Percentiles rank a stretch among this genome's conserved stretches.
These are phyloP conservation scores for Synanthedon vespiformis DNA, from an alignment of 2,888 invertebrate genomes.

Conservation along the genomic window DNA sequence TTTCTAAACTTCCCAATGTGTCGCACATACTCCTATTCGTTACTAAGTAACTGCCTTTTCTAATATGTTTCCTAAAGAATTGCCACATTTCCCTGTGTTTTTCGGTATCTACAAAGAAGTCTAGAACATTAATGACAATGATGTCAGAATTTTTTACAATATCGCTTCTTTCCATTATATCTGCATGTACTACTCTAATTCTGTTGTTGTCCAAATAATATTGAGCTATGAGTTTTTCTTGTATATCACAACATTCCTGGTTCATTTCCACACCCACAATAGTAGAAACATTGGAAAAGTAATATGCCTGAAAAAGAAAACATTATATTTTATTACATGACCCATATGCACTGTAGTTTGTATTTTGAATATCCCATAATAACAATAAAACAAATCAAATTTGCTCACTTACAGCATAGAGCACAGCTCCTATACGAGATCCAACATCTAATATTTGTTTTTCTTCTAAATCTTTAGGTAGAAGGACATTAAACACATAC, in stretches of 20 bases:
- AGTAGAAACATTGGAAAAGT: constrained; percentile 66
- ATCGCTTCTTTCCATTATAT: constrained; percentile 68
- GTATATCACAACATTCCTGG: constrained; percentile 72
- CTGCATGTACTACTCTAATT: constrained; percentile 68
- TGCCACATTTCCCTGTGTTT: constrained; percentile 73
- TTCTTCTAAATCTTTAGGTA: constrained; percentile 69
- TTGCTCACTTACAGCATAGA: constrained; percentile 72
- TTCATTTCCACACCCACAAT: constrained; percentile 80
- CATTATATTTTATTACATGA: background rate
- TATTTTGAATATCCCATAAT: too few species aligned
- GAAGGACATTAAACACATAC: constrained; percentile 72
- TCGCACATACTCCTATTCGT: constrained; percentile 70
- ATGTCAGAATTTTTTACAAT: constrained; percentile 70
- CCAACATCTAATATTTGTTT: constrained; percentile 77
- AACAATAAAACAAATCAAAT: background rate
- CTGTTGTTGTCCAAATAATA: constrained; percentile 60
- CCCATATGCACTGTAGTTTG: too few species aligned
- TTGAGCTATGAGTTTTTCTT: constrained; percentile 67
- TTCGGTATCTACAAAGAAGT: constrained; percentile 73
- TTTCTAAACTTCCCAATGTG: constrained; percentile 53
- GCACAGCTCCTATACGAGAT: constrained; percentile 76
- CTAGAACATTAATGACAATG: constrained; percentile 76
- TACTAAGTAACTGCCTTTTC: constrained; percentile 70
- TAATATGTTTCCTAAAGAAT: constrained; percentile 65
- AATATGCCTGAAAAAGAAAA: constrained; percentile 66